These are phyloP conservation scores for Penaeus indicus DNA, from an alignment of 1,140 invertebrate species.

Conservation along the genomic window DNA sequence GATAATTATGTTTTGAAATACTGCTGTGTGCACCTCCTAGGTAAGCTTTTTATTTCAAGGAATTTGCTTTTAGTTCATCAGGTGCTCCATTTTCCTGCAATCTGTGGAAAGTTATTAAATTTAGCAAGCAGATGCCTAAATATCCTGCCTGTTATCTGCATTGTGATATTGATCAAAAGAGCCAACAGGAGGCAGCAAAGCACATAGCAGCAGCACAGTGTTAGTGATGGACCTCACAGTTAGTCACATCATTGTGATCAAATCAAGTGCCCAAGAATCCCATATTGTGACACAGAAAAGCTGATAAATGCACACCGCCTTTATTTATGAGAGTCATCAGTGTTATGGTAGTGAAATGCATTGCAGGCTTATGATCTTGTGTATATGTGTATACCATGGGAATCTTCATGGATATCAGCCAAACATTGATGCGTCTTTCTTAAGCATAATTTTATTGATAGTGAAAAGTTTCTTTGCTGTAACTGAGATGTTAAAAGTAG, in stretches of 20 bases:
- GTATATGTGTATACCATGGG: too few relatives aligned
- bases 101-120: neutral
- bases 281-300: neutral
- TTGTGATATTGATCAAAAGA: too few relatives aligned
- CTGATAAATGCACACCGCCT: constrained; percentile 13
- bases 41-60: neutral
- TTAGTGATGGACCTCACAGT: constrained; percentile 21
- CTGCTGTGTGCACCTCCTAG: constrained; percentile 12
- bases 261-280: constrained; percentile 18
- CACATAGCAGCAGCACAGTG: constrained; percentile 18
- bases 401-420: too few relatives aligned
- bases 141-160: too few relatives aligned
- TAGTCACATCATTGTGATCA: constrained; percentile 1
- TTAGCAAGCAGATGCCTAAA: too few relatives aligned
- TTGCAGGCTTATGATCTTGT: neutral
- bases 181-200: neutral
- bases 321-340: constrained; percentile 5
- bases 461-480: too few relatives aligned
- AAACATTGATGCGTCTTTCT: too few relatives aligned
- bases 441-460: too few relatives aligned
- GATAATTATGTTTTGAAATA: neutral
- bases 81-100: constrained; percentile 17
- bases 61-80: neutral
- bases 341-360: constrained; percentile 10
- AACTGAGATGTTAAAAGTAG: too few relatives aligned